phyloP scores from a whole-genome alignment of 2,797 vertebrate species.

The Sternotherus odoratus region DNA sequence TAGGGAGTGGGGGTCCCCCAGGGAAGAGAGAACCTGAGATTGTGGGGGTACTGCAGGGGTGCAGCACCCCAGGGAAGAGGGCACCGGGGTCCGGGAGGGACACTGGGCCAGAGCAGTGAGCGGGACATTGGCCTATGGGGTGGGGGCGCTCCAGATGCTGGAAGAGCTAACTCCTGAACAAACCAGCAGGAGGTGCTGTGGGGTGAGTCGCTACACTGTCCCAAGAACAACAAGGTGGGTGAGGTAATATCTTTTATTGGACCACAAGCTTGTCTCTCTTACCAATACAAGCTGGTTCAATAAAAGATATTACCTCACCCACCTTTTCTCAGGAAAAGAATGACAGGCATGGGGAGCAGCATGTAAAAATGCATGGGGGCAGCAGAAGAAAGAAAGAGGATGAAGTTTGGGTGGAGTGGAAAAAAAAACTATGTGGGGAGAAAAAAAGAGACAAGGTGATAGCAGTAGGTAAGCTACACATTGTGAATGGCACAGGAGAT shows the following conservation, averaged over 20 bases:
- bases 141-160: too few relatives aligned
- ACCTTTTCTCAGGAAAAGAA: not conserved
- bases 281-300: not conserved
- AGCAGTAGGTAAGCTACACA: not conserved
- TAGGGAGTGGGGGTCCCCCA: too few relatives aligned
- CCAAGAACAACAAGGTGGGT: not conserved
- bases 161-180: too few relatives aligned
- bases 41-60: too few relatives aligned
- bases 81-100: too few relatives aligned
- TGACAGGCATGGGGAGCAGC: not conserved
- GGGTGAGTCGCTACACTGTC: too few relatives aligned
- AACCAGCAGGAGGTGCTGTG: too few relatives aligned
- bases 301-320: not conserved
- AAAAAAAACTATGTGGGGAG: not conserved
- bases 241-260: not conserved
- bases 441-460: not conserved
- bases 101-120: too few relatives aligned
- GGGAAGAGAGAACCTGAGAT: too few relatives aligned
- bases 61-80: too few relatives aligned
- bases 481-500: not conserved
- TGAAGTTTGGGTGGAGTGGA: not conserved
- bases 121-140: too few relatives aligned
- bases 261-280: not conserved
- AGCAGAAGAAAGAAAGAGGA: not conserved
- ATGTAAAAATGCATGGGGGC: not conserved